These are phyloP conservation scores for Gouania willdenowi DNA, from an alignment of 2,797 vertebrate species.

Conservation along the genomic window DNA sequence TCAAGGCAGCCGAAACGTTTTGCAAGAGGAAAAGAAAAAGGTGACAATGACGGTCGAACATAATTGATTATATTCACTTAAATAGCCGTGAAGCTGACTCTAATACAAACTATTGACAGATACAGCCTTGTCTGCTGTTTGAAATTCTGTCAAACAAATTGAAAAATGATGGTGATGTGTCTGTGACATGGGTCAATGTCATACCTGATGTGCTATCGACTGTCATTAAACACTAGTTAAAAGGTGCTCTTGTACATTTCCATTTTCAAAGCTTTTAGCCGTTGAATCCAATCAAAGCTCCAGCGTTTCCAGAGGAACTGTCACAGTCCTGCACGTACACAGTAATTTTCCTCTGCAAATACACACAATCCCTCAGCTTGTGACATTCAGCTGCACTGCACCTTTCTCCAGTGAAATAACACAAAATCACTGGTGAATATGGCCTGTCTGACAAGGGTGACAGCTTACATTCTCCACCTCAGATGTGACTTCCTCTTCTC, in stretches of 20 bases:
- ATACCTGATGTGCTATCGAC: not conserved
- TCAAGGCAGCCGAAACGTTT: not conserved
- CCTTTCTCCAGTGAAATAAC: constrained; percentile 15
- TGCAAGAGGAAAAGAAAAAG: not conserved
- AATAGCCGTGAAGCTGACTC: too few species aligned
- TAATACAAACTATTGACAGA: not conserved
- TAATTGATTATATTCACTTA: not conserved
- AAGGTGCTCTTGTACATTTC: constrained; percentile 5
- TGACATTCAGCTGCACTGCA: constrained; percentile 13
- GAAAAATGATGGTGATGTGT: not conserved
- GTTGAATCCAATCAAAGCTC: constrained; percentile 19
- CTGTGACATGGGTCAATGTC: not conserved
- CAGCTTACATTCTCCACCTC: constrained; percentile 28
- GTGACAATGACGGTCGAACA: too few species aligned
- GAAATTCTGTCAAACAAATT: not conserved
- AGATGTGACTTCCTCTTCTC: constrained; percentile 24
- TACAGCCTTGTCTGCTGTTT: not conserved
- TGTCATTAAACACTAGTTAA: not conserved
- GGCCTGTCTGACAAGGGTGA: constrained; percentile 33
- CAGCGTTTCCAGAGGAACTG: constrained; percentile 1
- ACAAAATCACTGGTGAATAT: constrained; percentile 34
- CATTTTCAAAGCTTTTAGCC: constrained; percentile 2
- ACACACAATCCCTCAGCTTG: constrained; percentile 3
- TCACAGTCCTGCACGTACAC: constrained; percentile 12
- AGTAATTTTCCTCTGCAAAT: constrained; percentile 43